Conservation (phyloP, 2,888 invertebrate genomes). For the Scaptomyza parva region DNA sequence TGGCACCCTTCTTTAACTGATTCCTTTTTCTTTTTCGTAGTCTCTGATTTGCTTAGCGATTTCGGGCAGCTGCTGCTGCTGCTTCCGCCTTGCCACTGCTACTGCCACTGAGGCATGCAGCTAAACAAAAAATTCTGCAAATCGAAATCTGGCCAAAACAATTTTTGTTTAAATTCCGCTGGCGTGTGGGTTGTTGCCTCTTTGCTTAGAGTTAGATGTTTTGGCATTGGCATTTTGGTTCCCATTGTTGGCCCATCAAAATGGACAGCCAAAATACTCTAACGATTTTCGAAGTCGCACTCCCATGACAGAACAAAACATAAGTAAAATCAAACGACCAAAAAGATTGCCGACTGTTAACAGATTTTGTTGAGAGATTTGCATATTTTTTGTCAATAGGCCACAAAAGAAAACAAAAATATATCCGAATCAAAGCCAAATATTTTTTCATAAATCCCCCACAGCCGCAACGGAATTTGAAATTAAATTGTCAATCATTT, state of each 20-base stretch:
- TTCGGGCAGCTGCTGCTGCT: constrained; percentile 33
- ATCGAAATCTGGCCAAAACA: constrained; percentile 53
- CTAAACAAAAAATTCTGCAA: constrained; percentile 16
- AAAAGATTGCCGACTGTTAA: constrained; percentile 49
- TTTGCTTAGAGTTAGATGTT: too few species aligned
- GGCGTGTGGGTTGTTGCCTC: constrained; percentile 72
- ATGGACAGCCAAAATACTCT: constrained; percentile 45
- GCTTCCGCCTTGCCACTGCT: constrained; percentile 46
- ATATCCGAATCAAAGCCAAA: constrained; percentile 58
- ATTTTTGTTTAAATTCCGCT: constrained; percentile 54
- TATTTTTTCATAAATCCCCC: constrained; percentile 74
- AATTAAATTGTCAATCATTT: constrained; percentile 83
- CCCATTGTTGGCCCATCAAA: constrained; percentile 59
- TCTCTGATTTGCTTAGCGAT: constrained; percentile 44
- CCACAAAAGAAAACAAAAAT: constrained; percentile 55
- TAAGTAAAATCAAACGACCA: too few species aligned
- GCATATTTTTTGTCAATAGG: constrained; percentile 63
- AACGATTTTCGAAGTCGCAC: constrained; percentile 45
- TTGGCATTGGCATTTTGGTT: constrained; percentile 24
- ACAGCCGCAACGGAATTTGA: constrained; percentile 59
- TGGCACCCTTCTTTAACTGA: constrained; percentile 52
- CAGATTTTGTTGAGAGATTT: constrained; percentile 68
- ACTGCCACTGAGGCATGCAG: constrained; percentile 32
- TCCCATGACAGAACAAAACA: constrained; percentile 13
- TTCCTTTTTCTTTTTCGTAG: constrained; percentile 19